phyloP scores from a whole-genome alignment of 2,113 vertebrate genomes.

The Microtus richardsoni region DNA sequence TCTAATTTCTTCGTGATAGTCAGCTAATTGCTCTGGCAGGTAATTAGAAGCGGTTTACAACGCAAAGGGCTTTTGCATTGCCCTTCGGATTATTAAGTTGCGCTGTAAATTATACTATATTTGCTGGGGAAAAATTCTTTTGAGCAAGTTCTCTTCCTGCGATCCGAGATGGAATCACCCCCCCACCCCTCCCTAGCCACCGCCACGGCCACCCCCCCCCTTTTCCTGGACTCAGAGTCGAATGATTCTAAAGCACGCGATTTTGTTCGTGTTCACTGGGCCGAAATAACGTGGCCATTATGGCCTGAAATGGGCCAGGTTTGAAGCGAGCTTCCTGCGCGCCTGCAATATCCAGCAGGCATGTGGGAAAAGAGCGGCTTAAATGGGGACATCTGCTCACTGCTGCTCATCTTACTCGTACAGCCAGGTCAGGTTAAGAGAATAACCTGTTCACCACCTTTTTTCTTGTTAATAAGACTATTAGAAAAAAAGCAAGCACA shows the following conservation, averaged over 20 bases:
- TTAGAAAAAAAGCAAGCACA: slow-evolving; percentile 69
- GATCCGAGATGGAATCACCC: slow-evolving; percentile 83
- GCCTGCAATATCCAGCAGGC: slow-evolving; percentile 95
- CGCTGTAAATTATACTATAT: slow-evolving; percentile 93
- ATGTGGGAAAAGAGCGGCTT: slow-evolving; percentile 95
- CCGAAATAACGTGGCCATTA: slow-evolving; percentile 99
- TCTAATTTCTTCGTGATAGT: slow-evolving; percentile 96
- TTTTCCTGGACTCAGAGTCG: slow-evolving; percentile 85
- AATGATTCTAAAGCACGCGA: slow-evolving; percentile 96
- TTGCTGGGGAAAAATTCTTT: slow-evolving; percentile 87
- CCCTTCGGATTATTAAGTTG: slow-evolving; percentile 92
- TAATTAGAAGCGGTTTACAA: slow-evolving; percentile 93
- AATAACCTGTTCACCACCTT: slow-evolving; percentile 92
- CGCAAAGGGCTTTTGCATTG: slow-evolving; percentile 89
- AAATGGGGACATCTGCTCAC: slow-evolving; percentile 99
- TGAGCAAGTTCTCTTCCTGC: slow-evolving; percentile 88
- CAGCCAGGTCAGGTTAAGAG: slow-evolving; percentile 92
- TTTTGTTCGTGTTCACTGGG: slow-evolving; percentile 99
- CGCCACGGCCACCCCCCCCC: slow-evolving; percentile 80
- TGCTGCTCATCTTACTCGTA: slow-evolving; percentile 90
- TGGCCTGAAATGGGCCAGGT: slow-evolving; percentile 96
- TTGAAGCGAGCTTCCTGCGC: slow-evolving; percentile 96
- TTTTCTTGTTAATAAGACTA: slow-evolving; percentile 82
- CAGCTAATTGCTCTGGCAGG: slow-evolving; percentile 97
- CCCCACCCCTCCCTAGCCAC: slow-evolving; percentile 69